Base-by-base conservation (phyloP, 2,113 vertebrate species). In the Centrocercus urophasianus region DNA sequence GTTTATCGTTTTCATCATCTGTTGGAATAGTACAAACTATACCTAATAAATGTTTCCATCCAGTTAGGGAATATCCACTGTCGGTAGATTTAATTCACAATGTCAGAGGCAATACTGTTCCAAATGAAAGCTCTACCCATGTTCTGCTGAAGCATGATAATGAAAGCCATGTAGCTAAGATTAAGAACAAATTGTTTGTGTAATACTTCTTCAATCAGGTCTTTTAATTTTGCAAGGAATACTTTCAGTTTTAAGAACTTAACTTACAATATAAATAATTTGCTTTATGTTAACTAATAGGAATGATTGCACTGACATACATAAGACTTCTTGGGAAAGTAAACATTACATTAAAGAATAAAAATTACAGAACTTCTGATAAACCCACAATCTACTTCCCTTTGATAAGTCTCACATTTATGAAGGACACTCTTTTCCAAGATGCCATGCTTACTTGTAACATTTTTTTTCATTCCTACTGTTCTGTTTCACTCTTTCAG, bases 31-130 rank as follows among this genome's bases (percentile, higher is more conserved):
- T 74, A 34, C 5, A 13, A 45, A 81, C 15, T 42, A 54, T 20
- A 88, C 15, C 17, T 74, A 90, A 82, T 74, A 84, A 90, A 81
- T 65, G 52, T 64, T 93, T 90, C 73, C 65, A 84, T 56, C 19
- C 14, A 56, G 70, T 56, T 89, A 84, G 38, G 38, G 52, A 88
- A 82, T 50, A 89, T 64, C 47, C 38, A 65, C 65, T 12, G 13
- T 6, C 60, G 24, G 60, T 8, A 78, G 66, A 74, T 88, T 54
- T 86, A 67, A 77, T 86, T 71, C 70, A 2, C 0, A 2, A 20
- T 86, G 32, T 81, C 83, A 83, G 47, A 90, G 76, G 42, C 21
- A 92, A 63, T 59, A 60, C 24, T 74, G 27, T 34, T 88, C n/a
- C 40, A 71, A 80, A 88, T 45, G 11, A 86, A 83, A 83, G 36